These are phyloP conservation scores for Poeciliopsis infans DNA, from an alignment of 2,797 vertebrate species.

Conservation along the genomic window DNA sequence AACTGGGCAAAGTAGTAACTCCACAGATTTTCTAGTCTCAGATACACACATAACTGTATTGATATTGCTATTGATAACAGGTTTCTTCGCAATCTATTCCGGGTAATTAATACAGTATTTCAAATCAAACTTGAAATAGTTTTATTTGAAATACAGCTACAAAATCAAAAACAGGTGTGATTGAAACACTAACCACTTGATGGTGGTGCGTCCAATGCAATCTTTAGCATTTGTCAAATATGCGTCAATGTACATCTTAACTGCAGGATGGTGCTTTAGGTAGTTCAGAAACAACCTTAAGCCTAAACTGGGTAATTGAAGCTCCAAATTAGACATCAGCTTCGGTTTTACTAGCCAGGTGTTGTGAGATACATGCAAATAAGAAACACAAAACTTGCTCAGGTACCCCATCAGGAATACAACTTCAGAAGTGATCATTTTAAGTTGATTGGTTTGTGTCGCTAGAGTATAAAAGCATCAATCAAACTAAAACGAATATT, in stretches of 20 bases:
- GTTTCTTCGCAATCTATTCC: too few relatives aligned
- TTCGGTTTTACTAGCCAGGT: neutral
- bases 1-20: neutral
- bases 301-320: neutral
- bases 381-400: neutral
- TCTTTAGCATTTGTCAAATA: neutral
- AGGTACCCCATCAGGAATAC: neutral
- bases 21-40: neutral
- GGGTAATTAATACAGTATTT: too few relatives aligned
- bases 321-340: neutral
- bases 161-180: neutral
- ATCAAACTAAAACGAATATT: conserved; percentile 12
- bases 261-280: neutral
- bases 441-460: conserved; percentile 9
- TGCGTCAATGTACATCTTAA: neutral
- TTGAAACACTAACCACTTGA: neutral
- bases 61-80: neutral
- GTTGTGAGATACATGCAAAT: neutral
- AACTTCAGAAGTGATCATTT: conserved; percentile 26
- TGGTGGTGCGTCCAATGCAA: neutral
- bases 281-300: neutral
- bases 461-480: conserved; percentile 19
- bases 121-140: neutral
- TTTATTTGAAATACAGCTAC: neutral
- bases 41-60: neutral